A percentile compares a stretch with the other conserved stretches of the same genome.
phyloP scores from a whole-genome alignment of 2,113 vertebrate genomes.

The Rutilus rutilus region DNA sequence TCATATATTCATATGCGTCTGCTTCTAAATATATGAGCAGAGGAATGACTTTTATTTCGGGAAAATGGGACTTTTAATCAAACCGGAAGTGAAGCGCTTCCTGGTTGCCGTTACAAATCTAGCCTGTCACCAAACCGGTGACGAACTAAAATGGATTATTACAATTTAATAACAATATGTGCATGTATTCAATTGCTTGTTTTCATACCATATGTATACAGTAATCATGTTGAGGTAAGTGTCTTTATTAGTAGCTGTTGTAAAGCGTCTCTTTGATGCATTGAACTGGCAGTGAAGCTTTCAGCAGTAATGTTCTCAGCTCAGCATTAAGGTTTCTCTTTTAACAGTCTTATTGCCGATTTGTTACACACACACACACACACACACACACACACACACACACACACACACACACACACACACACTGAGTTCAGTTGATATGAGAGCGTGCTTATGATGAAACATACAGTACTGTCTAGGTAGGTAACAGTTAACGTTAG shows the following conservation, averaged over 20 bases:
- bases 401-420: neutral
- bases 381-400: neutral
- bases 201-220: constrained; percentile 3
- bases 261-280: neutral
- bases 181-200: constrained; percentile 59
- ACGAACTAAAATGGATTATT: constrained; percentile 32
- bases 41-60: neutral
- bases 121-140: constrained; percentile 46
- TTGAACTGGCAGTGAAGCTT: neutral
- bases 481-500: neutral
- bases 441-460: neutral
- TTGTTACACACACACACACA: neutral
- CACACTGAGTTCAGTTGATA: neutral
- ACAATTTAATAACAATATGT: constrained; percentile 58
- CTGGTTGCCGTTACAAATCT: constrained; percentile 21
- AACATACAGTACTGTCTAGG: neutral
- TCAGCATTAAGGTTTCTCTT: constrained; percentile 4
- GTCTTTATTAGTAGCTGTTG: neutral
- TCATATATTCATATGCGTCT: neutral
- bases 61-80: constrained; percentile 61
- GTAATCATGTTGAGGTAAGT: constrained; percentile 69
- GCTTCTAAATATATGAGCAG: neutral
- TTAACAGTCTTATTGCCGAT: neutral
- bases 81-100: constrained; percentile 48
- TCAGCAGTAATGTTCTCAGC: neutral